Percentiles rank a stretch among this genome's conserved stretches.
phyloP scores from a whole-genome alignment of 2,888 invertebrate genomes.

The Bruchidius siliquastri region DNA sequence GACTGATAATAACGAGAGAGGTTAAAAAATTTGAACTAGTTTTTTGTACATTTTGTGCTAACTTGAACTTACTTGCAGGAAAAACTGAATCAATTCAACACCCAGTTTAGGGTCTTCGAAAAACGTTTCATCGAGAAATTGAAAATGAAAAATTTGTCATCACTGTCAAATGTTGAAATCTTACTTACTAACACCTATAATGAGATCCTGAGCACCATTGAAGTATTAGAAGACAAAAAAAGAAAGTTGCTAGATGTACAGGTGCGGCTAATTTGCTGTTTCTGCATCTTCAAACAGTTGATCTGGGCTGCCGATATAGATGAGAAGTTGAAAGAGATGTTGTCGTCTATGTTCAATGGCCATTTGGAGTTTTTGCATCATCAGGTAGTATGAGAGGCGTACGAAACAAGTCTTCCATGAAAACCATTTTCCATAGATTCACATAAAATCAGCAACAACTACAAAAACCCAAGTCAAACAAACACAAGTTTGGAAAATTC shows the following conservation, averaged over 20 bases:
- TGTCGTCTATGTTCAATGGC: conserved; percentile 36
- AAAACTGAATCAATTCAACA: conserved; percentile 54
- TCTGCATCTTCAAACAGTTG: conserved; percentile 35
- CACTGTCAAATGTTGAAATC: conserved; percentile 66
- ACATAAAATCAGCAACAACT: too few relatives aligned
- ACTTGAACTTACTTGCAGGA: conserved; percentile 47
- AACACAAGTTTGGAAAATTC: too few relatives aligned
- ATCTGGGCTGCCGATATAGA: conserved; percentile 36
- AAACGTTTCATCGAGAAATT: conserved; percentile 70
- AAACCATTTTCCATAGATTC: too few relatives aligned
- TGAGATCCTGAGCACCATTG: conserved; percentile 52
- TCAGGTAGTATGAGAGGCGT: too few relatives aligned
- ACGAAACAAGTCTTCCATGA: too few relatives aligned
- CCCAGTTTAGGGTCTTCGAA: conserved; percentile 74
- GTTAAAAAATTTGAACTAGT: too few relatives aligned
- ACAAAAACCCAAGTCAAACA: too few relatives aligned
- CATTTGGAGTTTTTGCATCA: conserved; percentile 37
- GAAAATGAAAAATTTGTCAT: conserved; percentile 72
- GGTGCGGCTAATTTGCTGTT: conserved; percentile 36
- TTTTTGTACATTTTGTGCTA: too few relatives aligned
- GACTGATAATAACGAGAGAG: too few relatives aligned
- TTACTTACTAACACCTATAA: conserved; percentile 67
- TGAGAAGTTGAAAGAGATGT: conserved; percentile 27
- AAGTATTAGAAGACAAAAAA: conserved; percentile 47
- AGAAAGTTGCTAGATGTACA: conserved; percentile 30